Evolutionary conservation across 1,140 invertebrate genomes (phyloP).

Genomic region (Formica selysi): DNA sequence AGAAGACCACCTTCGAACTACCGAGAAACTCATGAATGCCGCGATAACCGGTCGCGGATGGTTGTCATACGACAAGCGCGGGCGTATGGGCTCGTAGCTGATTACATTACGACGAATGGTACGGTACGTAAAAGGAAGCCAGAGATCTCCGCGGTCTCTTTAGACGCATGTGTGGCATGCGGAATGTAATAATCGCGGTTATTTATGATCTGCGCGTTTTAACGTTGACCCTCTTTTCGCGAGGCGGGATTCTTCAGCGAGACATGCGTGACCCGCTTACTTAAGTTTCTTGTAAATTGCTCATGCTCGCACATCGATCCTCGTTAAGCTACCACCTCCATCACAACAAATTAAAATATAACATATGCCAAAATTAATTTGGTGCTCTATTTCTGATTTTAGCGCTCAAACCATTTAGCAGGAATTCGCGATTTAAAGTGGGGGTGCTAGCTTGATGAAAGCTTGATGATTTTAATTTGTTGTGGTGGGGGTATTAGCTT

Average conservation of each 20-base stretch:
- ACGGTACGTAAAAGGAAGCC: constrained; percentile 24
- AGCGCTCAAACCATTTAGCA: too few relatives aligned
- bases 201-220: not conserved
- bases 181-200: constrained; percentile 28
- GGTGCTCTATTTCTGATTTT: too few relatives aligned
- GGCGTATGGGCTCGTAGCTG: constrained; percentile 32
- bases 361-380: too few relatives aligned
- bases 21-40: constrained; percentile 65
- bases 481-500: too few relatives aligned
- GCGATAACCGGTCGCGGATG: constrained; percentile 51
- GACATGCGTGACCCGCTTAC: not conserved
- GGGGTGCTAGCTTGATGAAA: too few relatives aligned
- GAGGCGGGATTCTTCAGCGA: too few relatives aligned
- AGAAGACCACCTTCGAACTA: constrained; percentile 65
- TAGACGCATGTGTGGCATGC: not conserved
- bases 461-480: too few relatives aligned
- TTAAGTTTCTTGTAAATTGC: too few relatives aligned
- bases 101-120: constrained; percentile 12
- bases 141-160: not conserved
- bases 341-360: too few relatives aligned
- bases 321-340: too few relatives aligned
- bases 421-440: too few relatives aligned
- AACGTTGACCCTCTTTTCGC: not conserved
- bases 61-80: constrained; percentile 37
- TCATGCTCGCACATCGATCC: too few relatives aligned